These are phyloP conservation scores for Tragopan temminckii DNA, from an alignment of 2,797 vertebrate genomes.

Conservation along the genomic window DNA sequence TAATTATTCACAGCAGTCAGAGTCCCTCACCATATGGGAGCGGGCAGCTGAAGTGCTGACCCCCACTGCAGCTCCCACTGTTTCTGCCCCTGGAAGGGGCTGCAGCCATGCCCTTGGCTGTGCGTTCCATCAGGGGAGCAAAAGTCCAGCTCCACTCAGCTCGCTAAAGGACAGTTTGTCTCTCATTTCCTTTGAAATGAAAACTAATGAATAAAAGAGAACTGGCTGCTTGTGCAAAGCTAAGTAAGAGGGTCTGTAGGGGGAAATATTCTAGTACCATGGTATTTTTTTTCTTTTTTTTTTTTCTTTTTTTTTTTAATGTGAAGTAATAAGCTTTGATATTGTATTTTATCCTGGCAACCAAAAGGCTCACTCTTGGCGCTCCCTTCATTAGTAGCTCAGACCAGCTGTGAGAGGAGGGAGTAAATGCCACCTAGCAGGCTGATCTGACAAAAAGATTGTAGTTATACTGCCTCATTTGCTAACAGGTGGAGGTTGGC, in stretches of 20 bases:
- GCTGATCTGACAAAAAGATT: not conserved
- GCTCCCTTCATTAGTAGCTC: not conserved
- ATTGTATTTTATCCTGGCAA: not conserved
- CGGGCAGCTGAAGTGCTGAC: not conserved
- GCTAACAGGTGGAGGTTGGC: not conserved
- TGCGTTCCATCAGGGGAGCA: not conserved
- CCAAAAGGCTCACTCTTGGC: not conserved
- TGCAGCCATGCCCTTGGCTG: not conserved
- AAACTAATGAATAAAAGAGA: not conserved
- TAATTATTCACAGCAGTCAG: not conserved
- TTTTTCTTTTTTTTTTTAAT: not conserved
- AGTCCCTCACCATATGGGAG: not conserved
- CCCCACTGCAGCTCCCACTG: not conserved
- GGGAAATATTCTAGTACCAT: not conserved
- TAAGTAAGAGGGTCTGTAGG: not conserved
- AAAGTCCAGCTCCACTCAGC: not conserved
- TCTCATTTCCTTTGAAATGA: not conserved
- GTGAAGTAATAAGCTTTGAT: not conserved
- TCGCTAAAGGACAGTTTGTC: not conserved
- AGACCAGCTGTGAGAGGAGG: not conserved
- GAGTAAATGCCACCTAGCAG: not conserved
- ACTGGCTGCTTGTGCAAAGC: not conserved
- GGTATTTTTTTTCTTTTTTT: not conserved
- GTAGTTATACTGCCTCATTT: not conserved
- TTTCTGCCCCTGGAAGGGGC: fast-evolving